These are phyloP conservation scores for Spilogale gracilis DNA, from an alignment of 2,113 vertebrate species.

Conservation along the genomic window DNA sequence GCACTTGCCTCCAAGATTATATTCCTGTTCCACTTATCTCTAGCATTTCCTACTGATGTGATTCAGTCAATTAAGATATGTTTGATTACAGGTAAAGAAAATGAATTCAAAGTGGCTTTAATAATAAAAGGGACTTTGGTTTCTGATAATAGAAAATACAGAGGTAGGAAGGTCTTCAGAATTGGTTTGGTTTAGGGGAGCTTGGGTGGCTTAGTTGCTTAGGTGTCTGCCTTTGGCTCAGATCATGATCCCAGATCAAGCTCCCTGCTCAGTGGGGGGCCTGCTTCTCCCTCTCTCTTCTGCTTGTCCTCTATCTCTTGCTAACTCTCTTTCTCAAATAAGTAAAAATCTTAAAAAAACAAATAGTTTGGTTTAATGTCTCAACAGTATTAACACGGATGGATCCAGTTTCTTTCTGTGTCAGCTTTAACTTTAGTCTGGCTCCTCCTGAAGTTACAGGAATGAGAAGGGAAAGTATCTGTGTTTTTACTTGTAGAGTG, in stretches of 20 bases:
- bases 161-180: neutral
- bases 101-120: neutral
- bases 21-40: slow-evolving; percentile 15
- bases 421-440: neutral
- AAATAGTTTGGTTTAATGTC: neutral
- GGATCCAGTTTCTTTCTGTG: neutral
- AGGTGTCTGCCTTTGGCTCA: too few species aligned
- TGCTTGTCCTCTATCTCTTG: too few species aligned
- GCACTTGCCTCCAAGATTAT: neutral
- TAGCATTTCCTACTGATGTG: neutral
- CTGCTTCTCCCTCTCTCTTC: too few species aligned
- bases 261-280: too few species aligned
- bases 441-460: neutral
- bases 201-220: too few species aligned
- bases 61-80: neutral
- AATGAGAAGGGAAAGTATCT: neutral
- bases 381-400: neutral
- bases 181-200: neutral
- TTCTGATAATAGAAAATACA: neutral
- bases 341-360: too few species aligned
- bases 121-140: neutral
- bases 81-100: slow-evolving; percentile 34
- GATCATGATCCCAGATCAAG: too few species aligned
- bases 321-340: too few species aligned
- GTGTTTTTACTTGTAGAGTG: neutral